Conservation (phyloP, 1,140 invertebrate species). For the Meteorus sp. region DNA sequence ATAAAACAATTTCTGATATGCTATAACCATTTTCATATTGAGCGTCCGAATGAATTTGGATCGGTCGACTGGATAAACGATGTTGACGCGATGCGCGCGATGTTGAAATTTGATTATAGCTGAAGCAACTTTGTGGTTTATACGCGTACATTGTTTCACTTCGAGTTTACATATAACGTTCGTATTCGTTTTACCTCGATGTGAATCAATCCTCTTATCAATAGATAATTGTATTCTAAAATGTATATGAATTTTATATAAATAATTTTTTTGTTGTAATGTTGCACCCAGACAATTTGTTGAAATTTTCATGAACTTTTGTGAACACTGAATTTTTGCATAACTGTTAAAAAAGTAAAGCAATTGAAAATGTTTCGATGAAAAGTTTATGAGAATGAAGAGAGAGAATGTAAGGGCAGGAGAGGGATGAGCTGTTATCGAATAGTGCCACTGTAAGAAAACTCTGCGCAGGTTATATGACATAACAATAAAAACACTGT, state of each 20-base stretch:
- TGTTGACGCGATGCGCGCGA: neutral
- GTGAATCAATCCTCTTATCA: too few species aligned
- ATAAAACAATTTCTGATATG: neutral
- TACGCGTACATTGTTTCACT: neutral
- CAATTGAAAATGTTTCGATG: constrained; percentile 2
- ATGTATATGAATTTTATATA: too few species aligned
- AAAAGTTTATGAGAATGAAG: neutral
- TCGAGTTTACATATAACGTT: neutral
- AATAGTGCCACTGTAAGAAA: neutral
- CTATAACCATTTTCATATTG: neutral
- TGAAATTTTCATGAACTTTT: neutral
- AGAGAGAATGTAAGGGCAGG: too few species aligned
- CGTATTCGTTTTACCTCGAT: neutral
- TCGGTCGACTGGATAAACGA: neutral
- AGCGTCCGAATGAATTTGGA: constrained; percentile 1
- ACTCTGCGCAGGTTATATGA: neutral
- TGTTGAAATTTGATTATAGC: constrained; percentile 4
- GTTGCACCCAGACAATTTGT: too few species aligned
- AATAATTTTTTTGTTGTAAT: too few species aligned
- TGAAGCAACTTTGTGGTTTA: neutral
- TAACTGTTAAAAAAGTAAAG: neutral
- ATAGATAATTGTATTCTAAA: too few species aligned
- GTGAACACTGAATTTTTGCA: neutral
- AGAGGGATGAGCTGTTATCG: neutral
- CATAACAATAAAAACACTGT: constrained; percentile 6